Evolutionary conservation across 1,140 invertebrate species (phyloP), one percentile per base, ranked within the genome.

Genomic region (Penaeus vannamei): DNA sequence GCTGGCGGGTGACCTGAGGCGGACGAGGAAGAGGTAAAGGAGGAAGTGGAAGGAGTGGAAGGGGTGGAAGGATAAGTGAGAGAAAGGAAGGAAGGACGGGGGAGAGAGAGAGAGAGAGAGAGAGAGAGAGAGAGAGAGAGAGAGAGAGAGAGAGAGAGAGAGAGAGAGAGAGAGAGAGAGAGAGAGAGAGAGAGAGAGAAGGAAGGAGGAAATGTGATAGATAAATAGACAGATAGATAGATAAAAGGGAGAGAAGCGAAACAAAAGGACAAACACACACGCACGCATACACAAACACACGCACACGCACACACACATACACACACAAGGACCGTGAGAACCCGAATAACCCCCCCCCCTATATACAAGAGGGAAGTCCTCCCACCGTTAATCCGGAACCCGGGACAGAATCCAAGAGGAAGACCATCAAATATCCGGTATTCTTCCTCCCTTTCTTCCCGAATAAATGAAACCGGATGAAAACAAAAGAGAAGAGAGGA

Each of bases 61-160:
- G 7, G 32, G 69, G n/a, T 8, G n/a, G 5, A 26, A 76, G 82
- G 42, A 62, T 36, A 62, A 36, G 82, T 36, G 82, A 66, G 82
- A 66, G 82, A 66, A 59, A 36, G 82, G 36, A 62, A 17, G 59
- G 3, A 29, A 23, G 81, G 7, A 7, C 4, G 42, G 19, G 42
- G 72, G 42, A 26, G n/a, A 26, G 42, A 36, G 42, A 36, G 42
- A 36, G 42, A 36, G 42, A 36, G 42, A 19, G 42, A 46, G n/a
- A 46, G 72, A 76, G 5, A 76, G 72, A 76, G 72, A 76, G 72
- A 76, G 72, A 53, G 79, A 53, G 79, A 46, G 46, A 53, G 12
- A 23, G 19, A 20, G 26, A 20, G 79, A 26, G 19, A 81, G 10
- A 42, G 79, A 20, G 10, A 53, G 32, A 19, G 46, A 4, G 32